Conservation (phyloP, 2,797 vertebrate species). For the Galaxias olidus region DNA sequence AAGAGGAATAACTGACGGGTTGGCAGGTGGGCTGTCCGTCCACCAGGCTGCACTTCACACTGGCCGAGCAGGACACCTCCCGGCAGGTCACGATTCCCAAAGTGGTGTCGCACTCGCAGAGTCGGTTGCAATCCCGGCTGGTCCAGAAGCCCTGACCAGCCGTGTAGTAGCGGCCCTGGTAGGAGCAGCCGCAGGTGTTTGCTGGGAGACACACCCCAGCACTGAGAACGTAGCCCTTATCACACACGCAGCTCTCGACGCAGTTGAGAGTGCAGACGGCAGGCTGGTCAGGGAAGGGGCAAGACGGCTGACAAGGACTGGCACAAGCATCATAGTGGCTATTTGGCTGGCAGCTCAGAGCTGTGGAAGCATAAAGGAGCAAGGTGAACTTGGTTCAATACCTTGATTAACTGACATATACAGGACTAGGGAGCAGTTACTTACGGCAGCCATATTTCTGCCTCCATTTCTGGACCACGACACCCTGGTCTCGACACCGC, state of each 20-base stretch:
- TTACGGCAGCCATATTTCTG: slow-evolving; percentile 74
- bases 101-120: slow-evolving; percentile 70
- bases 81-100: slow-evolving; percentile 64
- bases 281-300: slow-evolving; percentile 25
- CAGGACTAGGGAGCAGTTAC: slow-evolving; percentile 50
- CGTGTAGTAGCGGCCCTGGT: slow-evolving; percentile 53
- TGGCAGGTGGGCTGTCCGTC: slow-evolving; percentile 70
- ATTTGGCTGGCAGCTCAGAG: slow-evolving; percentile 53
- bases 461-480: slow-evolving; percentile 76
- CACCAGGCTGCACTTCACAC: slow-evolving; percentile 66
- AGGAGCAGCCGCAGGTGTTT: slow-evolving; percentile 61
- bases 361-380: slow-evolving; percentile 30
- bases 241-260: slow-evolving; percentile 66
- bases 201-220: slow-evolving; percentile 49
- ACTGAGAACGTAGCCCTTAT: slow-evolving; percentile 58
- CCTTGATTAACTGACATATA: not conserved
- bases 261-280: slow-evolving; percentile 50
- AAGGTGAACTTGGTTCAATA: not conserved
- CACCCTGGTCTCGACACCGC: slow-evolving; percentile 70
- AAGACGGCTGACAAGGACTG: slow-evolving; percentile 61
- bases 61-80: slow-evolving; percentile 54
- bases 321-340: slow-evolving; percentile 72
- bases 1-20: slow-evolving; percentile 57
- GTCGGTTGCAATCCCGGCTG: slow-evolving; percentile 59
- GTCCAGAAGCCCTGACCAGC: slow-evolving; percentile 78